Evolutionary conservation across 2,797 vertebrate species (phyloP), one percentile per base, ranked within the genome.

Genomic region (Pygocentrus nattereri): DNA sequence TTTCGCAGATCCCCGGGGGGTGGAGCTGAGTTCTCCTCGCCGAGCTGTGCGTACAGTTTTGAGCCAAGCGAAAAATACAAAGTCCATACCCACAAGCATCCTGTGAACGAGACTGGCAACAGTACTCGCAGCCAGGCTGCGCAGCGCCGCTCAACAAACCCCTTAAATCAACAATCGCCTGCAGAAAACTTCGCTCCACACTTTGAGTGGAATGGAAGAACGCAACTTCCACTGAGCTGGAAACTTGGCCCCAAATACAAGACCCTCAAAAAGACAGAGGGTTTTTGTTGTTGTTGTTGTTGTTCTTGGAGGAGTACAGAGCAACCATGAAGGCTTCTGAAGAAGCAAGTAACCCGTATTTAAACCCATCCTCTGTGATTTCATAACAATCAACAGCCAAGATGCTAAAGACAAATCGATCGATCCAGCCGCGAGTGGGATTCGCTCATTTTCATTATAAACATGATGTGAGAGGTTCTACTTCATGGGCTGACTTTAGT

Each of bases 101-200:
- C 83, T 85, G 85, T 84, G 82, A 92, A 90, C 87, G 80, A 89
- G 30, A 78, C 83, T 80, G 59, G 67, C 85, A 86, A 70, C 75
- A 68, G 38, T 34, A 56, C 82, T 84, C 34, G 54, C 61, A 79
- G 86, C 83, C 79, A 85, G 81, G 71, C 83, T 83, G 59, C 23
- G 64, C 74, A 7, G 41, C 74, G 72, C 79, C 83, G 85, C 67
- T 74, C 71, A 58, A 58, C 30, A 74, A 84, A 78, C 88, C 31
- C 85, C 86, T 85, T 90, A 88, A 86, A 91, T 92, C 88, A 90
- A 86, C 78, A 87, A 79, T 76, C 74, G 50, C 88, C 86, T 87
- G 83, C 81, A 1, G 44, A 59, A 81, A 76, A 76, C 87, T 90
- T 89, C 82, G 78, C 80, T 72, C 49, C 67, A 68, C 78, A 21